These are phyloP conservation scores for Dryococelus australis DNA, from an alignment of 2,888 invertebrate genomes.

Conservation along the genomic window DNA sequence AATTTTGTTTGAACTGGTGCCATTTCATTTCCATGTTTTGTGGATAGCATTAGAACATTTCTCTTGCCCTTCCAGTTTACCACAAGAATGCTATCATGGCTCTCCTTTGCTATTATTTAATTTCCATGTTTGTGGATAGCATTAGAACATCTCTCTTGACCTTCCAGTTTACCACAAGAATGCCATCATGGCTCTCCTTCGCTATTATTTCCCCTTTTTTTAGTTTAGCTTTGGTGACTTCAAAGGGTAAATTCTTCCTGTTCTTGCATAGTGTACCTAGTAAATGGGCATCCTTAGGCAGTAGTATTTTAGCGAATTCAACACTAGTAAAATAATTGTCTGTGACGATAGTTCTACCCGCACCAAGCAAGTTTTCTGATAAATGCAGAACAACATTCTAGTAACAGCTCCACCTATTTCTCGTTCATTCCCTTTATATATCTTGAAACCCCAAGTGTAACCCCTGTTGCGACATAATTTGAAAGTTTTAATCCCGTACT, in stretches of 20 bases:
- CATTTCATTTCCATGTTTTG: neutral
- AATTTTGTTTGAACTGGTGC: neutral
- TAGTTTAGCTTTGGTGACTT: neutral
- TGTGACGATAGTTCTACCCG: neutral
- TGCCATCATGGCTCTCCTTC: neutral
- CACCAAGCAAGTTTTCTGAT: neutral
- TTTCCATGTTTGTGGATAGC: neutral
- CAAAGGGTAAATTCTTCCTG: neutral
- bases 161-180: no score
- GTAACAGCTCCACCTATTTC: neutral
- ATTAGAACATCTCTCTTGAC: no score
- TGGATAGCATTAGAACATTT: no score
- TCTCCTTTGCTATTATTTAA: no score
- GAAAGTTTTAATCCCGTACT: neutral
- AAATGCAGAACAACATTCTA: neutral
- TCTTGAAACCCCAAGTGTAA: neutral
- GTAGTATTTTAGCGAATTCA: neutral
- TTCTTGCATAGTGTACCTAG: neutral
- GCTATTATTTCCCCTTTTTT: neutral
- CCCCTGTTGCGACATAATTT: neutral
- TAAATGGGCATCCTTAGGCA: neutral
- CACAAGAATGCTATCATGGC: no score
- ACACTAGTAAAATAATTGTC: neutral
- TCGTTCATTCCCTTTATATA: neutral
- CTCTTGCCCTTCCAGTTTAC: no score